Evolutionary conservation across 2,888 invertebrate genomes (phyloP).

Genomic region (Palloptera scutellata): DNA sequence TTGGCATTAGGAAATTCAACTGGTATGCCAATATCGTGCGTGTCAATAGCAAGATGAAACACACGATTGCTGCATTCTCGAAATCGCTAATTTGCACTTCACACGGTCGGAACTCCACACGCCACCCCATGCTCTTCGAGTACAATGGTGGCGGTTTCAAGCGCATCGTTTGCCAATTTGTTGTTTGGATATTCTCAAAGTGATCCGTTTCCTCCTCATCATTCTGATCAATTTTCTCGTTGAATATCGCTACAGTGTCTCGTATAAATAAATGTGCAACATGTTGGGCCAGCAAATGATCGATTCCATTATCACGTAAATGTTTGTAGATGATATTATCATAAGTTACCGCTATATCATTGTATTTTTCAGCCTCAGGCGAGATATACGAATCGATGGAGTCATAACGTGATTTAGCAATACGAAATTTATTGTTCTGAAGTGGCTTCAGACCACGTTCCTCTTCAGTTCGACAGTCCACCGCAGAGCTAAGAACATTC

Average conservation of each 20-base stretch:
- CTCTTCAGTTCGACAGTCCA: conserved; percentile 93
- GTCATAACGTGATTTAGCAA: conserved; percentile 95
- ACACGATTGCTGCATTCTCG: conserved; percentile 98
- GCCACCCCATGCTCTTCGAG: conserved; percentile 96
- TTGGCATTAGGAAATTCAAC: conserved; percentile 95
- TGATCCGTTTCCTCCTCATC: conserved; percentile 95
- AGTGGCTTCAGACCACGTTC: conserved; percentile 84
- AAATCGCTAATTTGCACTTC: conserved; percentile 99
- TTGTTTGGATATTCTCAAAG: conserved; percentile 99
- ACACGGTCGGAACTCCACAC: conserved; percentile 99
- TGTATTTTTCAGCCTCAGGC: conserved; percentile 86
- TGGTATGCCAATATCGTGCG: conserved; percentile 96
- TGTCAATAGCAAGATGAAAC: conserved; percentile 96
- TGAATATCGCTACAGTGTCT: conserved; percentile 94
- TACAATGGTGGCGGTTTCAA: conserved; percentile 98
- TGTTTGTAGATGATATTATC: conserved; percentile 84
- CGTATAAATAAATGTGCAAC: conserved; percentile 98
- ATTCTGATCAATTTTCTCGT: conserved; percentile 93
- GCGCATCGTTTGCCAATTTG: conserved; percentile 99
- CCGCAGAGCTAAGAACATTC: conserved; percentile 95
- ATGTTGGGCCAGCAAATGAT: conserved; percentile 92
- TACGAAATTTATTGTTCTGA: conserved; percentile 79
- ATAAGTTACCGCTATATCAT: conserved; percentile 90
- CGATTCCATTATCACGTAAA: conserved; percentile 87
- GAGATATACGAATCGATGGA: conserved; percentile 97